Evolutionary conservation across 2,113 vertebrate species (phyloP), one percentile per base, ranked within the genome.

Genomic region (Proteles cristata): DNA sequence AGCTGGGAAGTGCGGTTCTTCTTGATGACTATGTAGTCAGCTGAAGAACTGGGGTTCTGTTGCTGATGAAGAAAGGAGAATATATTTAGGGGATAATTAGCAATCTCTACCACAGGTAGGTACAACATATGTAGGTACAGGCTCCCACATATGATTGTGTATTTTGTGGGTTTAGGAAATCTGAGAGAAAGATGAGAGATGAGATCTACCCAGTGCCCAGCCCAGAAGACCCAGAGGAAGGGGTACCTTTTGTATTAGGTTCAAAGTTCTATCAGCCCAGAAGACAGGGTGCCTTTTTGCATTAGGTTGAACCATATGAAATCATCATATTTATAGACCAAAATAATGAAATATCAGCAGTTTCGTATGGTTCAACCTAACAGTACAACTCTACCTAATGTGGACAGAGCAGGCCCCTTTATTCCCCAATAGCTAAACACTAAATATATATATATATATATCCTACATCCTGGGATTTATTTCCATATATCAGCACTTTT

Each of bases 131-230:
- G 39, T 3, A 39, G 39, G 39, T 39, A 39, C 39, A 81, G 19
- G 2, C 19, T 84, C 63, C 68, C 35, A 81, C 39, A 12, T 84
- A 71, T 69, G 8, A 90, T 2, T 80, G 12, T 48, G 15, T 2
- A 84, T 39, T 92, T 88, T 90, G 73, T 87, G 31, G 43, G 69
- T 92, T 96, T 97, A 25, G 74, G 88, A 88, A 90, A 71, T 82
- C 39, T 68, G 65, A 74, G 17, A 55, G 63, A 21, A 71, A 94
- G 25, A 68, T 73, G 28, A 5, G 58, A 93, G 21, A 89, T 76
- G 17, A 92, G 82, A 77, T 91, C 16, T 50, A 82, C 31, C 55
- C 81, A 81, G 5, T 55, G 8, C 8, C 55, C 19, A 76, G 48
- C 48, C 48, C 48, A 50, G 39, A 50, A 50, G 48, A 50, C 48